phyloP scores from a whole-genome alignment of 2,888 invertebrate species.

The Clivina fossor region DNA sequence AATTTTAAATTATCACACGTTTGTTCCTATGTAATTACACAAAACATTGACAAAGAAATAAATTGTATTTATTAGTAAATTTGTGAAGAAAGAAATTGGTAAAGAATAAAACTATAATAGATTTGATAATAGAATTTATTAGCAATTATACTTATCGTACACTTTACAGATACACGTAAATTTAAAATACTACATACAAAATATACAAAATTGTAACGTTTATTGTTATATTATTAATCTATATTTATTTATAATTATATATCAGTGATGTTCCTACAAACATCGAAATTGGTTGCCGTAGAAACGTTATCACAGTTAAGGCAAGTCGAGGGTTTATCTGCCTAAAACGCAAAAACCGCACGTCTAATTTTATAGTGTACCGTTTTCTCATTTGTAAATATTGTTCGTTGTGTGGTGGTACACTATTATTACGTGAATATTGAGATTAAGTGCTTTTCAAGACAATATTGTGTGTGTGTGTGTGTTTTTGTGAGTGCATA shows the following conservation, averaged over 20 bases:
- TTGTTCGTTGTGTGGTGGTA: background rate
- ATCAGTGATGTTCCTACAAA: constrained; percentile 16
- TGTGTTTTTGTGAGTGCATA: too few relatives aligned
- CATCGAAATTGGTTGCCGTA: background rate
- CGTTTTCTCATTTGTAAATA: background rate
- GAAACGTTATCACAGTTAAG: constrained; percentile 31
- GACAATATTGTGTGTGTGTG: too few relatives aligned
- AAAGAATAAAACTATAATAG: too few relatives aligned
- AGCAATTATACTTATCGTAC: constrained; percentile 25
- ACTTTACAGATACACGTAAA: constrained; percentile 27
- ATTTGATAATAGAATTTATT: too few relatives aligned
- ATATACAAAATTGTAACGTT: constrained; percentile 30
- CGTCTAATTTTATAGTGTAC: background rate
- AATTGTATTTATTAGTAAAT: too few relatives aligned
- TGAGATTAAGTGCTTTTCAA: too few relatives aligned
- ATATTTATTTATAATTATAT: constrained; percentile 7
- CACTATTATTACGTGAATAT: too few relatives aligned
- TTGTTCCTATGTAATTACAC: too few relatives aligned
- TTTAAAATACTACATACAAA: constrained; percentile 28
- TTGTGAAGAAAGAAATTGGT: too few relatives aligned
- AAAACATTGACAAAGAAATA: too few relatives aligned
- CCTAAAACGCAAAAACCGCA: too few relatives aligned
- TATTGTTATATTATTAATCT: constrained; percentile 1
- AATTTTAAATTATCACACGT: too few relatives aligned
- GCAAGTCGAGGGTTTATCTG: constrained; percentile 25